Base-by-base conservation (phyloP, 2,888 invertebrate species). In the Epinotia nisella region DNA sequence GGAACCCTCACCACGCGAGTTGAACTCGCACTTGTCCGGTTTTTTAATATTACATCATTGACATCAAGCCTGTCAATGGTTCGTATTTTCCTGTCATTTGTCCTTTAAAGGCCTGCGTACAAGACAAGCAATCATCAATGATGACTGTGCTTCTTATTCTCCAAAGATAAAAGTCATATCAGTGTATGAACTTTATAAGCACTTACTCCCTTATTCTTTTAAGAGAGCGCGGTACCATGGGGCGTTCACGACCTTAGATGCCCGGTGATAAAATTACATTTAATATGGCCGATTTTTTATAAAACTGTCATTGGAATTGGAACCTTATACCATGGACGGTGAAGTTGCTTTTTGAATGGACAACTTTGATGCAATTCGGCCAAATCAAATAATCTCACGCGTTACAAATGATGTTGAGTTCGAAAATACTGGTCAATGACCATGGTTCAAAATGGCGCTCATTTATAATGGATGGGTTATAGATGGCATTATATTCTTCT, bases 101-200 rank as follows among this genome's bases (percentile, higher is more conserved):
- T 71, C 66, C 60, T 71, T 60, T 35, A 60, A 59, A 71, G 71
- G 39, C 65, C 39, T 7, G 7, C 70, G 35, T 71, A 65, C 51
- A 66, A 13, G 66, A 60, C 24, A 13, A 9, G 70, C 41, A 71
- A 71, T 71, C 66, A 71, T 29, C n/a, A 41, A 13, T 39, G 41
- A 71, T 66, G 71, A 71, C 53, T 53, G 1, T 21, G 65, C 65
- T 39, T 2, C 13, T 60, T 49, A 29, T 19, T 10, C 3, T 29
- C 11, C 4, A 21, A 53, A 53, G 29, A 53, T 29, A 64, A 64
- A 17, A 2, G 13, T 64, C 1, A 17, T 11, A 10, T 39, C 35
- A 35, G 17, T 10, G 35, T 59, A 35, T 29, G 17, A 21, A 19
- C 21, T 61, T 59, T 4, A 21, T 15, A 41, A 7, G 7, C 19